Percentiles rank a stretch among this genome's conserved stretches.
phyloP scores from a whole-genome alignment of 2,888 invertebrate genomes.

The Andrena trimmerana region DNA sequence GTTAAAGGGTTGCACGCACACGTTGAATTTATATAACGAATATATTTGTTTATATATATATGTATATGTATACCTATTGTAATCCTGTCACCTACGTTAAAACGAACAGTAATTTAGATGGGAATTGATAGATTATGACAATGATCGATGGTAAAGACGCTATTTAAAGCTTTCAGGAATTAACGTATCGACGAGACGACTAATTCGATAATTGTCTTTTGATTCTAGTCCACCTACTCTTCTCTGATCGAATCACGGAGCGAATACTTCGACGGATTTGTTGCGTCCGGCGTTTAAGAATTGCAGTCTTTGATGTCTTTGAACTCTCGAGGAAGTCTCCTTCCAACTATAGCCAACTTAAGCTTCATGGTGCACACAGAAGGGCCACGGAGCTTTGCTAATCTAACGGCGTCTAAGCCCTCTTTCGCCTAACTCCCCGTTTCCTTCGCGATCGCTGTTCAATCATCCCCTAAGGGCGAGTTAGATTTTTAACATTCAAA shows the following conservation, averaged over 20 bases:
- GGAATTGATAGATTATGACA: constrained; percentile 23
- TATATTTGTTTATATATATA: neutral
- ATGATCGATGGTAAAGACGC: constrained; percentile 22
- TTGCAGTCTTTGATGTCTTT: neutral
- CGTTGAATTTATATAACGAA: constrained; percentile 5
- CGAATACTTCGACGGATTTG: neutral
- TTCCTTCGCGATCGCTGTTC: neutral
- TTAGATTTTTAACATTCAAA: neutral
- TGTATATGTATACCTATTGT: neutral
- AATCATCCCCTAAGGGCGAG: neutral
- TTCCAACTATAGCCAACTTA: neutral
- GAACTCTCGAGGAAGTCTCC: neutral
- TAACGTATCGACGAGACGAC: constrained; percentile 21
- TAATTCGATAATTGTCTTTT: constrained; percentile 8
- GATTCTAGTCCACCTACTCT: neutral
- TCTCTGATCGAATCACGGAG: neutral
- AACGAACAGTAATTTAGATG: constrained; percentile 23
- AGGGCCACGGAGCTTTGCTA: neutral
- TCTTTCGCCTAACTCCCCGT: neutral
- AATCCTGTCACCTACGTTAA: constrained; percentile 45
- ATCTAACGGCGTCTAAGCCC: neutral
- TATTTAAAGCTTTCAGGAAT: constrained; percentile 14
- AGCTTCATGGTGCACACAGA: neutral
- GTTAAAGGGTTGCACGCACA: constrained; percentile 10
- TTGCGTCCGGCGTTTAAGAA: neutral